Base-by-base conservation (phyloP, 2,888 invertebrate species). In the Thymelicus sylvestris region DNA sequence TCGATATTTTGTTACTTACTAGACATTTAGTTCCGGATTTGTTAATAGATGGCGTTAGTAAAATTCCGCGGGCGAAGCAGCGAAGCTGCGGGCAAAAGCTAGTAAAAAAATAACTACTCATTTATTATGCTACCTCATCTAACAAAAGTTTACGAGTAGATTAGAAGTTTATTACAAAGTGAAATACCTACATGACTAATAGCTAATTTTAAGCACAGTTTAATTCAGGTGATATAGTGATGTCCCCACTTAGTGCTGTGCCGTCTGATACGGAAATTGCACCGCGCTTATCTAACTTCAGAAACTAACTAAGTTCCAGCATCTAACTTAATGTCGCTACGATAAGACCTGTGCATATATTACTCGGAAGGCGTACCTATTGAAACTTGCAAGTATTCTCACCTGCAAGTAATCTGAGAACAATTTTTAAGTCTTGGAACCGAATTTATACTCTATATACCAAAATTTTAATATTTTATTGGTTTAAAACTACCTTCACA, bases 201-300 rank as follows among this genome's bases (percentile, higher is more conserved):
- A 19, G 59, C 57, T 31, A 59, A n/a, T 59, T 59, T 59, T 15
- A n/a, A 15, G 55, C 19, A 38, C n/a, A 41, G 38, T 48, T 64
- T 63, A 47, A 57, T 57, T 15, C 61, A 47, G 12, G n/a, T 52
- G 44, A 68, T 52, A 65, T 57, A 63, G 55, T 24, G 47, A 69
- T 57, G 47, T n/a, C 24, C 62, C 39, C 64, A 57, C 69, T 69
- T 59, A 69, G 47, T 63, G 52, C 59, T 59, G 64, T 59, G 69
- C 64, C 69, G 69, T 64, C 69, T 69, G 64, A 64, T 55, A 69
- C 69, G 80, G 80, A 81, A 81, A 83, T 82, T 79, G 80, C 80
- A 75, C 67, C 75, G 74, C 75, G 76, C 76, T 77, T 77, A 79
- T 75, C 78, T 78, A 78, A 75, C 76, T 75, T 73, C 72, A 70